phyloP scores from a whole-genome alignment of 2,797 vertebrate species.

The Smutsia gigantea region DNA sequence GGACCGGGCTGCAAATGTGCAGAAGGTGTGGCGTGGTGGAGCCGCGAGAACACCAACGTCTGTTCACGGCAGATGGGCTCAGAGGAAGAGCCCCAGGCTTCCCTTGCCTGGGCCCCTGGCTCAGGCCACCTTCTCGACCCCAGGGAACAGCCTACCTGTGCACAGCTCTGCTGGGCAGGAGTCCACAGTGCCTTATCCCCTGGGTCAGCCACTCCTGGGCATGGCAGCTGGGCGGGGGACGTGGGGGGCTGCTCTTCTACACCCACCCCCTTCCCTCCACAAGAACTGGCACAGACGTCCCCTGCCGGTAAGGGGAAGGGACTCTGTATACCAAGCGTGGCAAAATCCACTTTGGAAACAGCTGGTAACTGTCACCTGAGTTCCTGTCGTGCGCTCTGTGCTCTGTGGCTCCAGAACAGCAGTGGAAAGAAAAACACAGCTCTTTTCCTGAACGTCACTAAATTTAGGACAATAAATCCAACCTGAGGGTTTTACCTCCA shows the following conservation, averaged over 20 bases:
- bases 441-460: constrained; percentile 82
- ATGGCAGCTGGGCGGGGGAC: not conserved
- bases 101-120: not conserved
- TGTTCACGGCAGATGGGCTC: fast-evolving
- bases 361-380: not conserved
- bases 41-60: not conserved
- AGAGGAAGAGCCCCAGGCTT: not conserved
- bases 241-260: not conserved
- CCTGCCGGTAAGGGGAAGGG: constrained; percentile 72
- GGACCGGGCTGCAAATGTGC: not conserved
- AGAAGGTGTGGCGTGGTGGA: not conserved
- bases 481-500: not conserved
- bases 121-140: not conserved
- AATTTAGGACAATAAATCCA: constrained; percentile 19
- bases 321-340: constrained; percentile 56
- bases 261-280: not conserved
- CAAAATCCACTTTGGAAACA: not conserved
- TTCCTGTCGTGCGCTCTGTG: fast-evolving
- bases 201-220: not conserved
- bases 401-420: not conserved
- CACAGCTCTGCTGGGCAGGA: not conserved
- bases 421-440: constrained; percentile 84
- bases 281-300: not conserved
- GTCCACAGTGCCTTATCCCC: not conserved
- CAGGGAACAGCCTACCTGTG: not conserved